These are phyloP conservation scores for Nesoenas mayeri DNA, from an alignment of 2,113 vertebrate genomes.

Conservation along the genomic window DNA sequence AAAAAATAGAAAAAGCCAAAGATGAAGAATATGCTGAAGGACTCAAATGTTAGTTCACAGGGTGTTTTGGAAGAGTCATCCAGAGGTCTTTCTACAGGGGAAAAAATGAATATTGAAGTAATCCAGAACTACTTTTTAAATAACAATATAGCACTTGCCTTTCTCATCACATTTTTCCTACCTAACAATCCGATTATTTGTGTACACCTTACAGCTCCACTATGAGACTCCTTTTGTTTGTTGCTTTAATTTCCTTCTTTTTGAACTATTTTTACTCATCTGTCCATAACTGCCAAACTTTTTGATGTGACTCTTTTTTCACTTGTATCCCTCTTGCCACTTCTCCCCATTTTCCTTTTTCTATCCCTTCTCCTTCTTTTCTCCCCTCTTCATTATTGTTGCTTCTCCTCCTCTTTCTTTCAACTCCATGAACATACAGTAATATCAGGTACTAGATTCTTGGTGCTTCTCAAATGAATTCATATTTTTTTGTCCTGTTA, in stretches of 20 bases:
- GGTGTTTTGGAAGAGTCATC: slow-evolving; percentile 39
- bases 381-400: background rate
- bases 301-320: background rate
- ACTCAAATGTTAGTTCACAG: background rate
- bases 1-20: background rate
- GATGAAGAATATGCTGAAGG: slow-evolving; percentile 13
- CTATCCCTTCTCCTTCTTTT: background rate
- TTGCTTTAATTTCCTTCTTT: background rate
- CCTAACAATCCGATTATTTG: background rate
- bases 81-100: slow-evolving; percentile 32
- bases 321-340: background rate
- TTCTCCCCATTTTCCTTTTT: background rate
- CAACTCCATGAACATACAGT: background rate
- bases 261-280: background rate
- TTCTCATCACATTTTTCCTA: background rate
- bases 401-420: background rate
- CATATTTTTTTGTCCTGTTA: background rate
- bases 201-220: background rate
- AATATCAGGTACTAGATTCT: background rate
- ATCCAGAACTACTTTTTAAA: background rate
- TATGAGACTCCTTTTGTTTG: background rate
- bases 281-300: background rate
- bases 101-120: background rate
- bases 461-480: background rate
- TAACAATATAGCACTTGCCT: background rate